Conservation (phyloP, 2,113 vertebrate species). For the Spermophilus dauricus region DNA sequence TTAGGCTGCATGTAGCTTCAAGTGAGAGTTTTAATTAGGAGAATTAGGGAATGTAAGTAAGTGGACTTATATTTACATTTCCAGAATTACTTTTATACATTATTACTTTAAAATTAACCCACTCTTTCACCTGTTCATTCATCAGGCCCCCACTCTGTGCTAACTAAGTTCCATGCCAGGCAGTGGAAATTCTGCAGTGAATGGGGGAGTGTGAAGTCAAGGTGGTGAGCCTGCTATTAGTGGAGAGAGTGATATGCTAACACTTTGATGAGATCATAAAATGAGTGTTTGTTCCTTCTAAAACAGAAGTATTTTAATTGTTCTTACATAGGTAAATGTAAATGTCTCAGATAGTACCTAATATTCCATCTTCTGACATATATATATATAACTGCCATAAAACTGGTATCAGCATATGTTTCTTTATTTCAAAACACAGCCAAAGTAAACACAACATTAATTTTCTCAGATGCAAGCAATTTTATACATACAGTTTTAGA, state of each 20-base stretch:
- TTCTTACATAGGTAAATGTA: background rate
- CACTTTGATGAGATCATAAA: background rate
- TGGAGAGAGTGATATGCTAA: background rate
- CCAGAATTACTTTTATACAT: background rate
- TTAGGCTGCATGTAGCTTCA: background rate
- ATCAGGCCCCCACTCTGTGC: background rate
- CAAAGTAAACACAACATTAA: background rate
- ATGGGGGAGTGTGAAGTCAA: background rate
- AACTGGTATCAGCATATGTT: background rate
- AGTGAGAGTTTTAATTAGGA: constrained; percentile 17
- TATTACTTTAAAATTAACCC: background rate
- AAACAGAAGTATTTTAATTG: background rate
- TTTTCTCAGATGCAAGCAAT: background rate
- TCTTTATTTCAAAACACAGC: background rate
- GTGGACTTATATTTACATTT: background rate
- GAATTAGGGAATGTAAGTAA: constrained; percentile 3
- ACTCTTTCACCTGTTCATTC: background rate
- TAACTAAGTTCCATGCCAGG: too few species aligned
- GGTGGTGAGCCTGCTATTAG: background rate
- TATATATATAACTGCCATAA: background rate
- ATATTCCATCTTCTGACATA: background rate
- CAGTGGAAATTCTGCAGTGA: background rate
- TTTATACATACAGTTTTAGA: constrained; percentile 62
- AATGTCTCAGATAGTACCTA: background rate
- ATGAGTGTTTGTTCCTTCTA: background rate